Conservation (phyloP, 1,140 invertebrate species). For the Lepidurus packardi region DNA sequence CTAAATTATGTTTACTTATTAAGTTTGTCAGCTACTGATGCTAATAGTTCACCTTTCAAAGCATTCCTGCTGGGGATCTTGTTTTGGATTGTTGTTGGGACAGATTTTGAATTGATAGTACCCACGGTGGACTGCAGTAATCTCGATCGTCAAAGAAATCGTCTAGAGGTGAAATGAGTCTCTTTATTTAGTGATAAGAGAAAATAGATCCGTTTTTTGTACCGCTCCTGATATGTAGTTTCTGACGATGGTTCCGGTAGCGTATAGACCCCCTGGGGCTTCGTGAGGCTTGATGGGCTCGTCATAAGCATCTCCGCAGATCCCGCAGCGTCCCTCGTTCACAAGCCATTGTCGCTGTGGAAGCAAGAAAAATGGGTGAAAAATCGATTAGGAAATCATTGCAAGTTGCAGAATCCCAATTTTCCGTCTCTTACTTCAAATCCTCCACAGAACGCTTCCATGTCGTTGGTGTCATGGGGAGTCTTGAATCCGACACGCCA, state of each 20-base stretch:
- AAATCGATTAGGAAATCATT: background rate
- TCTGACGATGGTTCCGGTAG: slow-evolving; percentile 42
- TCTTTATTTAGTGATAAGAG: background rate
- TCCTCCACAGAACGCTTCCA: slow-evolving; percentile 62
- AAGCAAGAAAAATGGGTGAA: background rate
- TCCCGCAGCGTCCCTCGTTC: slow-evolving; percentile 47
- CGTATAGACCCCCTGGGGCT: slow-evolving; percentile 42
- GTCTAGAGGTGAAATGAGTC: slow-evolving; percentile 14
- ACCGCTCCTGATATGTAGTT: slow-evolving; percentile 39
- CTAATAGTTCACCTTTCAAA: slow-evolving; percentile 34
- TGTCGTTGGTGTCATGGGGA: slow-evolving; percentile 62
- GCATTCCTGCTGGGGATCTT: slow-evolving; percentile 39
- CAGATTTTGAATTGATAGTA: slow-evolving; percentile 40
- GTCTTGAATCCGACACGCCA: slow-evolving; percentile 60
- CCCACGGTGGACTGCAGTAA: slow-evolving; percentile 39
- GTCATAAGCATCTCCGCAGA: slow-evolving; percentile 48
- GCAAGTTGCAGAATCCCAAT: background rate
- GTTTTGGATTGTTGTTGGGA: slow-evolving; percentile 37
- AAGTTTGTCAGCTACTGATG: background rate
- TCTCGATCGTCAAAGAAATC: slow-evolving; percentile 34
- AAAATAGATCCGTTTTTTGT: background rate
- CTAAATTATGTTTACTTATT: background rate
- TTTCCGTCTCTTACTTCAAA: background rate
- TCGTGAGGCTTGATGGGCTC: slow-evolving; percentile 42
- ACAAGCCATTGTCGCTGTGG: slow-evolving; percentile 35